Percentiles rank a stretch among this genome's conserved stretches.
Evolutionary conservation across 2,113 vertebrate species (phyloP).

Genomic region (Hoplias malabaricus): DNA sequence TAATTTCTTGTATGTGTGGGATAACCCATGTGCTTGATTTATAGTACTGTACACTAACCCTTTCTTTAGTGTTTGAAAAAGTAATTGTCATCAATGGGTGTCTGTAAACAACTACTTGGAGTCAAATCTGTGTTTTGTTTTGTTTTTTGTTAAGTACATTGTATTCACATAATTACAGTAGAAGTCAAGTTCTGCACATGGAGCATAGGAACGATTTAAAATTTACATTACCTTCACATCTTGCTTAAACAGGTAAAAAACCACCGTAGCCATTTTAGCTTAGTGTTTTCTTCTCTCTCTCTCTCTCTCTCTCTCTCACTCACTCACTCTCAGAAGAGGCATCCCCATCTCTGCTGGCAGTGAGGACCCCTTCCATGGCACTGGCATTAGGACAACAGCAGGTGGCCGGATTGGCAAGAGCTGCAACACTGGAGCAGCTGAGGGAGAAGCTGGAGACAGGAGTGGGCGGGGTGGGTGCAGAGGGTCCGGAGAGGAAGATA

Average conservation of each 20-base stretch:
- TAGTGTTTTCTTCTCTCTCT: not conserved
- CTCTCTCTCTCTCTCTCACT: not conserved
- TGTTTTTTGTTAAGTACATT: not conserved
- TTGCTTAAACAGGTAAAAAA: not conserved
- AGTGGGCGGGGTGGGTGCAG: constrained; percentile 44
- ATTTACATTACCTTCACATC: too few relatives aligned
- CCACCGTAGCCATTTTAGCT: too few relatives aligned
- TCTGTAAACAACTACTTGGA: not conserved
- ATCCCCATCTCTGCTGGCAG: constrained; percentile 74
- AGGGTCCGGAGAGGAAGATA: constrained; percentile 87
- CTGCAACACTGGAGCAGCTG: constrained; percentile 87
- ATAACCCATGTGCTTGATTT: too few relatives aligned
- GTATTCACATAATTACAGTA: not conserved
- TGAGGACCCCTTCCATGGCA: constrained; percentile 76
- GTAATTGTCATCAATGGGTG: not conserved
- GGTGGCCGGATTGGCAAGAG: constrained; percentile 74
- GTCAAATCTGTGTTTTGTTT: not conserved
- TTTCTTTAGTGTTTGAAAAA: not conserved
- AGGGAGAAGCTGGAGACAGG: constrained; percentile 86
- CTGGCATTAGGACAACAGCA: constrained; percentile 81
- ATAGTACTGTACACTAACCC: too few relatives aligned
- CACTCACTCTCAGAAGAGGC: constrained; percentile 65
- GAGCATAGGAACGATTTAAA: not conserved
- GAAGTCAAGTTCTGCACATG: not conserved
- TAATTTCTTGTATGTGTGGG: too few relatives aligned